phyloP scores from a whole-genome alignment of 2,113 vertebrate genomes.

The Barbus barbus region DNA sequence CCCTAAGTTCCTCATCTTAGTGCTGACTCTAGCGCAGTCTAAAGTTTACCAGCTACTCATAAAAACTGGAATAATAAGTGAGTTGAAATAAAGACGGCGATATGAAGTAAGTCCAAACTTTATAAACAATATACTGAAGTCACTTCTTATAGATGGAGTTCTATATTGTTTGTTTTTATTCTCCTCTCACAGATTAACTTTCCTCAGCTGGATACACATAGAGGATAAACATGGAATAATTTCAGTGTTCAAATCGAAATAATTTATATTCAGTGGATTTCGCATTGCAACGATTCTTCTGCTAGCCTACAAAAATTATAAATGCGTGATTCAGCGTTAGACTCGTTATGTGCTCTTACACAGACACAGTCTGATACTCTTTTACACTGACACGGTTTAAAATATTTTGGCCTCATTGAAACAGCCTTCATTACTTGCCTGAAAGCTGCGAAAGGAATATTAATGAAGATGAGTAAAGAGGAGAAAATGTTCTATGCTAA shows the following conservation, averaged over 20 bases:
- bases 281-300: not conserved
- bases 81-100: not conserved
- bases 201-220: not conserved
- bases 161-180: constrained; percentile 5
- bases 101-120: not conserved
- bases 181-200: not conserved
- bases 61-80: not conserved
- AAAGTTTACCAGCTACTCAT: not conserved
- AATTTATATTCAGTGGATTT: not conserved
- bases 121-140: too few relatives aligned
- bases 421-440: not conserved
- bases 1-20: not conserved
- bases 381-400: not conserved
- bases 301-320: not conserved
- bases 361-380: not conserved
- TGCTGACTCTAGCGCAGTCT: not conserved
- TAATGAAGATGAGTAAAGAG: too few relatives aligned
- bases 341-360: not conserved
- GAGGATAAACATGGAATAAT: not conserved
- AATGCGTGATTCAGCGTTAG: not conserved
- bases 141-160: not conserved
- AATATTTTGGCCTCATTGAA: not conserved
- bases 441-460: not conserved
- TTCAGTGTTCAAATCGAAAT: not conserved
- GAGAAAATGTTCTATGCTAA: too few relatives aligned